phyloP scores from a whole-genome alignment of 2,113 vertebrate species.

The Callopanchax toddi region DNA sequence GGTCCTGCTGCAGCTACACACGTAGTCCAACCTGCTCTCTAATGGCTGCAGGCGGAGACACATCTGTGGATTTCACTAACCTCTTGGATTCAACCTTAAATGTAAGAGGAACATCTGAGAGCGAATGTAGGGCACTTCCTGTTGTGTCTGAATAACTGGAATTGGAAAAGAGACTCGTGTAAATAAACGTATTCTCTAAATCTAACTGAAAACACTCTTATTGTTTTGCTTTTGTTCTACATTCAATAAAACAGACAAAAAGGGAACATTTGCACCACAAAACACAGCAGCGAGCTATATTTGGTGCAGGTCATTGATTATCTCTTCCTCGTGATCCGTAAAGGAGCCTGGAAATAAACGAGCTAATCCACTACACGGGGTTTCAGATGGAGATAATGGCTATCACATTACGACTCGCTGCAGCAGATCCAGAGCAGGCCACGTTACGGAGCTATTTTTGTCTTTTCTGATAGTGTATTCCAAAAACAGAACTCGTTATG shows the following conservation, averaged over 20 bases:
- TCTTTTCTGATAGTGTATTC: not conserved
- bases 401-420: slow-evolving; percentile 41
- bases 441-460: slow-evolving; percentile 13
- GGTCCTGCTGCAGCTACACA: slow-evolving; percentile 2
- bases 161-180: too few relatives aligned
- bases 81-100: not conserved
- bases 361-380: slow-evolving; percentile 24
- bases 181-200: too few relatives aligned
- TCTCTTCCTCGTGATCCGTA: slow-evolving; percentile 29
- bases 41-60: slow-evolving; percentile 3
- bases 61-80: not conserved
- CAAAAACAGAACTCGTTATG: not conserved
- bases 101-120: not conserved
- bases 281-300: slow-evolving; percentile 12
- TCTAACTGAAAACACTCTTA: too few relatives aligned
- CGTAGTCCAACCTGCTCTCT: not conserved
- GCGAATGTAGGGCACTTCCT: too few relatives aligned
- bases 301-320: slow-evolving; percentile 38
- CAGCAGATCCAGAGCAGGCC: slow-evolving; percentile 18
- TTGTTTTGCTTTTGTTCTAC: too few relatives aligned
- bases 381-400: slow-evolving; percentile 48
- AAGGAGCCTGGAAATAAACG: slow-evolving; percentile 41
- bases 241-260: too few relatives aligned
- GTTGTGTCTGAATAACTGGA: too few relatives aligned
- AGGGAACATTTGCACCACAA: too few relatives aligned